phyloP scores from a whole-genome alignment of 2,797 vertebrate species.

The Okamejei kenojei region DNA sequence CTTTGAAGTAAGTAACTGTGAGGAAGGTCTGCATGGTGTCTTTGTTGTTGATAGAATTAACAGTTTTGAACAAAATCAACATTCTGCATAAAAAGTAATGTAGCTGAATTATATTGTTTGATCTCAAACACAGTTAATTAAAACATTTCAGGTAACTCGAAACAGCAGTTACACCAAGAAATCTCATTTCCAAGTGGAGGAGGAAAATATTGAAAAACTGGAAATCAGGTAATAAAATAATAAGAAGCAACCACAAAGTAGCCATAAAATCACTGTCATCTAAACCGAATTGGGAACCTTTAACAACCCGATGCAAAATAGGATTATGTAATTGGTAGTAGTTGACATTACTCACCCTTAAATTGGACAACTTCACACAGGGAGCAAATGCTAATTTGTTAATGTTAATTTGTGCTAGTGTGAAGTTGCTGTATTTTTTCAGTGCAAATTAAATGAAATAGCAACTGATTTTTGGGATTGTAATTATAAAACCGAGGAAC shows the following conservation, averaged over 20 bases:
- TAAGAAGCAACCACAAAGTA: neutral
- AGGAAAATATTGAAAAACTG: constrained; percentile 95
- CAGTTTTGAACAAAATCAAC: neutral
- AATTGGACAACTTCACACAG: neutral
- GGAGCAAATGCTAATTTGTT: neutral
- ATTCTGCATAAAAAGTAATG: neutral
- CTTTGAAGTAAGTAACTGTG: constrained; percentile 74
- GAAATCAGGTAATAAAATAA: constrained; percentile 80
- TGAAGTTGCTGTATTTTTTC: too few species aligned
- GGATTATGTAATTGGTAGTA: neutral
- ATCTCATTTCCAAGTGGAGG: constrained; percentile 90
- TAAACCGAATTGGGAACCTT: neutral
- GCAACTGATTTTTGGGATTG: too few species aligned
- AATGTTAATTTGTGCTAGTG: neutral
- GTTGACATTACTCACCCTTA: neutral
- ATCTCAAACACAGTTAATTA: neutral
- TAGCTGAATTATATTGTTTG: neutral
- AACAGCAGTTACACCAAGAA: constrained; percentile 91
- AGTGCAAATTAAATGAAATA: too few species aligned
- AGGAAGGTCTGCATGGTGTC: too few species aligned
- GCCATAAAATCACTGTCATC: neutral
- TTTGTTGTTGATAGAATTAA: neutral
- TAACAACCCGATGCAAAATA: neutral
- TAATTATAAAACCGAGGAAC: too few species aligned
- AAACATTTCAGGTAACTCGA: constrained; percentile 73